Base-by-base conservation (phyloP, 2,888 invertebrate species). In the Listrodromus nycthemerus region DNA sequence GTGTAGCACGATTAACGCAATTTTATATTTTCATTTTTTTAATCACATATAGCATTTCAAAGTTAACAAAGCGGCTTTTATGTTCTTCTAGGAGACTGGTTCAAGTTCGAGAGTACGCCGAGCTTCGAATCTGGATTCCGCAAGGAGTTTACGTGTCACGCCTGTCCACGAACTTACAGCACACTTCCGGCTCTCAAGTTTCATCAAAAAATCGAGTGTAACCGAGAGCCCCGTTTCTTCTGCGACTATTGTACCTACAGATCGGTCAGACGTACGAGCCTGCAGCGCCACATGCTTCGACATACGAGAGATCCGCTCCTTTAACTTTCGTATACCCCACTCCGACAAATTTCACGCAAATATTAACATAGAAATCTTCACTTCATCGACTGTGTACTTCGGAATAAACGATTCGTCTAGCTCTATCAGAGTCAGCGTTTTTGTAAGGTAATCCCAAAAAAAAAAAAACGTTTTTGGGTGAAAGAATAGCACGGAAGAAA, bases 221-320 rank as follows among this genome's bases (percentile, higher is more conserved):
- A 89, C 61, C 83, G 83, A 19, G 88, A 90, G 58, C 89, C 90
- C 6, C 89, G 88, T 73, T 89, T 89, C 63, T 84, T 71, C 70
- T 93, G 92, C 82, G 87, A 87, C 30, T 82, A 89, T 27, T 93
- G 93, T 83, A 84, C 74, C 41, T 91, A 91, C 85, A 88, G 86
- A 80, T 89, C 91, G 3, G 82, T 88, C 74, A 82, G 91, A 52
- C 91, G 89, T 81, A 88, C 90, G 8, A 89, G 90, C 80, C 88
- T 92, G 10, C 85, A 87, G 69, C 87, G 91, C 50, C 92, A 92
- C 80, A 89, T 90, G 85, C 86, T 86, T 19, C 82, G 87, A 2
- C 89, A 88, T 24, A 84, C 65, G 2, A 84, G 79, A 69, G 55
- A 80, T 61, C 67, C 80, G 10, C 71, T 79, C 21, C 19, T 37